These are phyloP conservation scores for Drosophila crucigera DNA, from an alignment of 2,888 invertebrate species.

Conservation along the genomic window DNA sequence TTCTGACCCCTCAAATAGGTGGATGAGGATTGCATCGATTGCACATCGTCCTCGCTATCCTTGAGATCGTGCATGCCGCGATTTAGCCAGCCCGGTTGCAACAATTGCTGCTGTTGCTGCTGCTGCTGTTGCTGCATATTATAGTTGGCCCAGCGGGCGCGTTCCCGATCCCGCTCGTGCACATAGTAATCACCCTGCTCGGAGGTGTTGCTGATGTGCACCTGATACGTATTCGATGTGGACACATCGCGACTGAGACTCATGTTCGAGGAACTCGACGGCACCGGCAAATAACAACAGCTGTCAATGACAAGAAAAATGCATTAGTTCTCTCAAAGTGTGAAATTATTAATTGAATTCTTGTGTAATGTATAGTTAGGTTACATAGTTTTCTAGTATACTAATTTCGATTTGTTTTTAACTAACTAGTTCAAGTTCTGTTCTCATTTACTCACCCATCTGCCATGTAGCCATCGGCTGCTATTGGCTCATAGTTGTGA, in stretches of 20 bases:
- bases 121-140: slow-evolving; percentile 58
- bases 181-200: slow-evolving; percentile 82
- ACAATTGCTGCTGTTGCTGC: slow-evolving; percentile 42
- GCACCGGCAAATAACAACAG: slow-evolving; percentile 75
- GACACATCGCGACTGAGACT: slow-evolving; percentile 84
- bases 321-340: neutral
- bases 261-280: slow-evolving; percentile 75
- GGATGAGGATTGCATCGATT: slow-evolving; percentile 87
- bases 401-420: slow-evolving; percentile 25
- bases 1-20: slow-evolving; percentile 94
- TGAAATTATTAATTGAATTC: neutral
- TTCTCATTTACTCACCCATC: slow-evolving; percentile 63
- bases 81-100: slow-evolving; percentile 86
- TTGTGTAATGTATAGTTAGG: neutral
- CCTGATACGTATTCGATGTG: slow-evolving; percentile 84
- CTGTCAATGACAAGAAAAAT: slow-evolving; percentile 3
- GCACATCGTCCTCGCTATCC: slow-evolving; percentile 85
- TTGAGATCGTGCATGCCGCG: slow-evolving; percentile 86
- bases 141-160: slow-evolving; percentile 91
- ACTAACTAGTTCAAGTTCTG: neutral
- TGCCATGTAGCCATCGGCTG: slow-evolving; percentile 68
- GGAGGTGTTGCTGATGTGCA: slow-evolving; percentile 75
- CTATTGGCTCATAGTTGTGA: slow-evolving; percentile 64
- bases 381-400: neutral
- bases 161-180: slow-evolving; percentile 88